Base-by-base conservation (phyloP, 2,888 invertebrate genomes). In the Lagria hirta region DNA sequence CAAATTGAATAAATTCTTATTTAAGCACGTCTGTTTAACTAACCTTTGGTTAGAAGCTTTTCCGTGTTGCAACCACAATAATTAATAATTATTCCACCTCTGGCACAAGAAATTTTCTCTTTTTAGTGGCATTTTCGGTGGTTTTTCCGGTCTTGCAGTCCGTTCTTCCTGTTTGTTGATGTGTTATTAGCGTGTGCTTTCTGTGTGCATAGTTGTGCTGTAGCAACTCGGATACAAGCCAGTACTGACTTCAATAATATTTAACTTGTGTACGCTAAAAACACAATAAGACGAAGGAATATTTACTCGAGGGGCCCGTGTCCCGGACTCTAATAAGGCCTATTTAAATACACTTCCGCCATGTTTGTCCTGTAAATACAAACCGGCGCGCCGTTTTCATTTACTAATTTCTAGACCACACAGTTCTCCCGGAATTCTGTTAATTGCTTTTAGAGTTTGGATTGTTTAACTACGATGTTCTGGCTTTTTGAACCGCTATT, bases 341-440 rank as follows among this genome's bases (percentile, higher is more conserved):
- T 60, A 61, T 65, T 61, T 64, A 64, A 64, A 61, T 61, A 64
- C 59, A 60, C 60, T 61, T 61, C 62, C 55, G 55, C 58, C 61
- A 56, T 64, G 62, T 63, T 64, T 64, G 60, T 55, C 60, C 58
- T 51, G 61, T 57, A 62, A 54, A 54, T 49, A 63, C 55, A 59
- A 56, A 53, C 54, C 57, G 50, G 55, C 47, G 53, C 54, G 58
- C 55, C 60, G 61, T 62, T 63, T 65, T 62, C 62, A 54, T 60
- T 60, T 55, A 63, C 62, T 64, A 65, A 65, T 65, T 65, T 64
- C 62, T 58, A 60, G 58, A 58, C 60, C 59, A 62, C 61, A 65
- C 62, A 64, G 41, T 49, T 40, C 52, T 26, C 48, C 51, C 51
- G 63, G 64, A 63, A 65, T 65, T 61, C 61, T 55, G 65, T 64